phyloP scores from a whole-genome alignment of 2,888 invertebrate species.

The Aspidiotus destructor region DNA sequence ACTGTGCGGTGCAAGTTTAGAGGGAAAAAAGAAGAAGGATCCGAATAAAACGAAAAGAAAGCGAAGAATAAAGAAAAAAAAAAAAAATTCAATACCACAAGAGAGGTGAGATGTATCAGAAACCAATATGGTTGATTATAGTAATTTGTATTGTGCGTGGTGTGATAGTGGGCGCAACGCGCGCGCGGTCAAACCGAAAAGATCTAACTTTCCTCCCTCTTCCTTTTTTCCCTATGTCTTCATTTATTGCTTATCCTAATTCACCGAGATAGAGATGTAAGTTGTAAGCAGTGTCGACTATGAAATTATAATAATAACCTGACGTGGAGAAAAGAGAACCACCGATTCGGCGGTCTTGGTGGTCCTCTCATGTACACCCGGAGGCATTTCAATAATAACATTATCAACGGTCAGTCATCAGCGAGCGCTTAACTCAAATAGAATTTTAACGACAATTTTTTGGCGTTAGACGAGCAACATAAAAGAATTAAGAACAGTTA shows the following conservation, averaged over 20 bases:
- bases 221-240: conserved; percentile 17
- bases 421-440: conserved; percentile 23
- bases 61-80: not conserved
- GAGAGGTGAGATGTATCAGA: conserved; percentile 31
- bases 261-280: conserved; percentile 9
- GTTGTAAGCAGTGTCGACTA: conserved; percentile 27
- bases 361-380: conserved; percentile 26
- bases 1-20: not conserved
- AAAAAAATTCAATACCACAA: conserved; percentile 19
- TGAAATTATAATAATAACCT: conserved; percentile 31
- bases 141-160: conserved; percentile 29
- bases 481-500: no score
- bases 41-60: not conserved
- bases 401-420: conserved; percentile 32
- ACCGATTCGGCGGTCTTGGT: conserved; percentile 28
- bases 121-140: conserved; percentile 30
- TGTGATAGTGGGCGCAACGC: conserved; percentile 20
- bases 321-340: conserved; percentile 25
- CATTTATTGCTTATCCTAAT: conserved; percentile 13
- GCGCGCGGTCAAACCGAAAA: conserved; percentile 23
- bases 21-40: not conserved
- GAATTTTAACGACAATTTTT: conserved; percentile 4
- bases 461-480: no score
- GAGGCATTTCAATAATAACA: conserved; percentile 32
- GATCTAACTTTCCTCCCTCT: conserved; percentile 21